phyloP scores from a whole-genome alignment of 2,888 invertebrate genomes.

The Hyposoter didymator region DNA sequence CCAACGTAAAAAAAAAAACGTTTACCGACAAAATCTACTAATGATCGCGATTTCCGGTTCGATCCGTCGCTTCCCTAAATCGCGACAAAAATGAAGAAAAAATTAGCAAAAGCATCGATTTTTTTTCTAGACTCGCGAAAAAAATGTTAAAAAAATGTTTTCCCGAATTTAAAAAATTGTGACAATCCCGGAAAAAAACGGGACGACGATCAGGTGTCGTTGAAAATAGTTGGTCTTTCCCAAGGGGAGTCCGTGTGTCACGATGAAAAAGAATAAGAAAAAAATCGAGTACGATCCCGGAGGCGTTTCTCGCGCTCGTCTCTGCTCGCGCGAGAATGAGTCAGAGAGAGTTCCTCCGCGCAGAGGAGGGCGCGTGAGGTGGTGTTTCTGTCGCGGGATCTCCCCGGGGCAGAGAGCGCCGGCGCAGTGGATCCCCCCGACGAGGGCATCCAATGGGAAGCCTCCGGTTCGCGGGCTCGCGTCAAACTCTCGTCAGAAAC shows the following conservation, averaged over 20 bases:
- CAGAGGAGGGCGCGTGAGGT: conserved; percentile 25
- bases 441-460: conserved; percentile 51
- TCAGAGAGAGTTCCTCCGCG: conserved; percentile 50
- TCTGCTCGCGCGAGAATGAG: conserved; percentile 46
- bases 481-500: not conserved
- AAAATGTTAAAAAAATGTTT: too few relatives aligned
- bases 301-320: conserved; percentile 48
- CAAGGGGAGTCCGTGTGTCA: not conserved
- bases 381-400: conserved; percentile 38
- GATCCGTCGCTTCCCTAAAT: too few relatives aligned
- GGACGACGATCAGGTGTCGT: not conserved
- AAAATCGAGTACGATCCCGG: conserved; percentile 16
- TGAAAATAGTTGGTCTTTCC: conserved; percentile 23
- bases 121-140: too few relatives aligned
- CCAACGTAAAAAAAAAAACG: too few relatives aligned
- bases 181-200: not conserved
- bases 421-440: conserved; percentile 53
- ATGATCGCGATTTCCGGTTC: too few relatives aligned
- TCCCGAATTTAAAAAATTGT: not conserved
- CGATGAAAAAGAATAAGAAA: not conserved
- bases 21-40: too few relatives aligned
- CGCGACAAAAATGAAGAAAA: too few relatives aligned
- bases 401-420: conserved; percentile 53
- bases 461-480: conserved; percentile 56
- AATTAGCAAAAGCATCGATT: too few relatives aligned